Evolutionary conservation across 2,113 vertebrate genomes (phyloP), one percentile per base, ranked within the genome.

Genomic region (Pavo muticus): DNA sequence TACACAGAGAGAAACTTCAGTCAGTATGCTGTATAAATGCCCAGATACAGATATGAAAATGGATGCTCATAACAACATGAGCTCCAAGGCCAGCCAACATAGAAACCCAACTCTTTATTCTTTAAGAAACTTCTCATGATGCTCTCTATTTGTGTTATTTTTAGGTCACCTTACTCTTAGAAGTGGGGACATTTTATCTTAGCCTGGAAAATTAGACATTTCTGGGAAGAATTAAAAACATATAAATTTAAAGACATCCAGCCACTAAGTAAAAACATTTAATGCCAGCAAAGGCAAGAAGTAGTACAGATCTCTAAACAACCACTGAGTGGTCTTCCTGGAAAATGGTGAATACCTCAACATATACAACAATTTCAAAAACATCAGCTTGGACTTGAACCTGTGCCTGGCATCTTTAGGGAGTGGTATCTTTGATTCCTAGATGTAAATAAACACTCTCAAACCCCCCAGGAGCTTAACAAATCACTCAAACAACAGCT

Each of bases 311-410:
- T 60, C 29, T 76, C 35, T 67, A 72, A 65, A 59, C 5, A n/a
- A 84, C 48, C 16, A 39, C 18, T 47, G 29, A 71, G 56, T 2
- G 1, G 9, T 35, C 60, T 61, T 84, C 40, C 81, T 3, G 3
- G 57, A 94, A 78, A 95, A 50, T 5, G 29, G 20, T 81, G 29
- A 87, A 81, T 52, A 84, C 13, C 23, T 93, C 47, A 79, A n/a
- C 44, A 59, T 50, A 35, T 17, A 56, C 18, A 69, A 40, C 39
- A 10, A 52, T 18, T 73, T 6, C 30, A 89, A 63, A 94, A 94
- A 79, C 8, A 9, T 42, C 59, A 19, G 29, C 54, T 91, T 64
- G 29, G 19, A 91, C 42, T 78, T 89, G 35, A 94, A 87, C 8
- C 9, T 1, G 1, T 0, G 1, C n/a, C 30, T 74, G 35, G 19